Base-by-base conservation (phyloP, 2,113 vertebrate species). In the Hystrix brachyura region DNA sequence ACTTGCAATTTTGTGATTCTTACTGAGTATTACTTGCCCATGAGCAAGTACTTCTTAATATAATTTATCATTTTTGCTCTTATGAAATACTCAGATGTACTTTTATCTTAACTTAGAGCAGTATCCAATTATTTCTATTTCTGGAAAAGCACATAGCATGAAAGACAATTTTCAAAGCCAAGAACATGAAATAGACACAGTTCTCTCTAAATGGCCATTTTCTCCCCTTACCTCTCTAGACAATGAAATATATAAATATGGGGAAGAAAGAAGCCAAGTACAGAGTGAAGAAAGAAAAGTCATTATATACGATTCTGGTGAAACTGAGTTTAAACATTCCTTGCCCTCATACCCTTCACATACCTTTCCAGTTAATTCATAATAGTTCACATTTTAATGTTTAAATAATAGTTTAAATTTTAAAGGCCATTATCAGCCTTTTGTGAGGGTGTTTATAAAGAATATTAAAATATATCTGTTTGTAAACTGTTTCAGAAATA, bases 101-200 rank as follows among this genome's bases (percentile, higher is more conserved):
- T 87, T 95, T 95, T 76, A 85, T 83, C 95, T 94, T 65, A 93
- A 92, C 82, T 91, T 91, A 82, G 6, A 80, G 51, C 32, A 51
- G 6, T 60, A 69, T n/a, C 90, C 87, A 95, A 96, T 97, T 93
- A 97, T 97, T 95, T 97, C 90, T 91, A 87, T 95, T 96, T 97
- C 60, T 95, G 67, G 65, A 96, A 93, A 87, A 89, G 48, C 72
- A 90, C 51, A 89, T 12, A 93, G 60, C 65, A 93, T 67, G 43
- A 95, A 95, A 96, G 90, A 64, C 51, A 86, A 72, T 86, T 97
- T 97, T 95, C 93, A 98, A 96, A 97, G 86, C 65, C n/a, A 78
- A 74, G 60, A 90, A 94, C 87, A 93, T 94, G 89, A 95, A 97
- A 90, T 46, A 95, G 88, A 74, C 11, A 90, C 64, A 88, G 38